Percentiles rank a stretch among this genome's conserved stretches.
phyloP scores from a whole-genome alignment of 1,140 invertebrate species.

The Drosophila navojoa region DNA sequence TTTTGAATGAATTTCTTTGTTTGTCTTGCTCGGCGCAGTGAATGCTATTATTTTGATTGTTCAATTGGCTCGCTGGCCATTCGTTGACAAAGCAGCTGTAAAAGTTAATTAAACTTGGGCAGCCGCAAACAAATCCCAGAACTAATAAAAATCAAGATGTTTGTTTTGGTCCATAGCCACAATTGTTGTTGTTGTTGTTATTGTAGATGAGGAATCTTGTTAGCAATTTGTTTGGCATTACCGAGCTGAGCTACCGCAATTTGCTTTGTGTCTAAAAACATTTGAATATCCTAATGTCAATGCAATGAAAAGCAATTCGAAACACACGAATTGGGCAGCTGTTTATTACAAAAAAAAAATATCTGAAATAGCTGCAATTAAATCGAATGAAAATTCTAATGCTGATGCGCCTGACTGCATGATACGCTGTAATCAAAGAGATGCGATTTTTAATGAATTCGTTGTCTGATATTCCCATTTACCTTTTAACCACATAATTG shows the following conservation, averaged over 20 bases:
- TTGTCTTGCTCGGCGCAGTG: not conserved
- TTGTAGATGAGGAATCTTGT: not conserved
- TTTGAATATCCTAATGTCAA: constrained; percentile 19
- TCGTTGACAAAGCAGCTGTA: constrained; percentile 17
- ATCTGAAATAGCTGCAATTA: constrained; percentile 17
- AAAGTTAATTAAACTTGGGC: constrained; percentile 63
- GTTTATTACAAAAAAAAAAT: not conserved
- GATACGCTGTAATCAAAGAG: not conserved
- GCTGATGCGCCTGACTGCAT: not conserved
- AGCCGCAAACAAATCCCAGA: constrained; percentile 47
- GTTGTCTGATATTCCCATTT: too few relatives aligned
- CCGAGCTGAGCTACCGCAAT: not conserved
- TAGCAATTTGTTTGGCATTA: constrained; percentile 15
- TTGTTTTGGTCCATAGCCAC: constrained; percentile 7
- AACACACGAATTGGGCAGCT: constrained; percentile 13
- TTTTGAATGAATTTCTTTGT: constrained; percentile 13
- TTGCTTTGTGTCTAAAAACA: constrained; percentile 12
- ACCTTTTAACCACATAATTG: too few relatives aligned
- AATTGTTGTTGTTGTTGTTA: not conserved
- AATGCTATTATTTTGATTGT: constrained; percentile 21
- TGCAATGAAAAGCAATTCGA: constrained; percentile 60
- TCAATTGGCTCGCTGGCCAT: constrained; percentile 43
- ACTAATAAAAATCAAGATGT: constrained; percentile 57
- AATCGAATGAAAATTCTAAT: too few relatives aligned
- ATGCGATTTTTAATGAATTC: too few relatives aligned